phyloP scores from a whole-genome alignment of 2,797 vertebrate species.

The Eulemur coronatus region DNA sequence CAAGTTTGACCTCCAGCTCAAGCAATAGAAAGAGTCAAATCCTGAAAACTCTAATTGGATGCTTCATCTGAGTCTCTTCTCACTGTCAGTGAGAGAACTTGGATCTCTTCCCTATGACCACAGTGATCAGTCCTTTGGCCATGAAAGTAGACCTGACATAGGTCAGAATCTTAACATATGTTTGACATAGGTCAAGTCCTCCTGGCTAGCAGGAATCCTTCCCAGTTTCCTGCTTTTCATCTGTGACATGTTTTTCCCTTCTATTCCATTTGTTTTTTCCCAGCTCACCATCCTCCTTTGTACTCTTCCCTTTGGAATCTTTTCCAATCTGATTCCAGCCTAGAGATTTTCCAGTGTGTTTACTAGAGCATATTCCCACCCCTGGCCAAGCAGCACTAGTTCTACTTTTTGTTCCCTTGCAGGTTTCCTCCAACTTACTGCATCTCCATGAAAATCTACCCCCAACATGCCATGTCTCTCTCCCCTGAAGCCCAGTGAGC shows the following conservation, averaged over 20 bases:
- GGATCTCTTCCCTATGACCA: background rate
- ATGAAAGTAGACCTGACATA: background rate
- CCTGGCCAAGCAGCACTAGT: background rate
- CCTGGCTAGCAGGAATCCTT: background rate
- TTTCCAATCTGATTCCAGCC: background rate
- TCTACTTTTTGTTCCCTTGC: background rate
- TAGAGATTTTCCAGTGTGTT: background rate
- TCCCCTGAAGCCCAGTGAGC: background rate
- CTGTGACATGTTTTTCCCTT: background rate
- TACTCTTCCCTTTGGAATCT: background rate
- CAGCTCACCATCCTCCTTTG: background rate
- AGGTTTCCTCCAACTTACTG: background rate
- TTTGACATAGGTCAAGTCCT: background rate
- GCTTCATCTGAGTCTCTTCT: background rate
- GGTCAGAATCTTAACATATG: background rate
- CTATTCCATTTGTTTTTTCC: background rate
- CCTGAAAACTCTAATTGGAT: background rate
- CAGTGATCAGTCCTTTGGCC: background rate
- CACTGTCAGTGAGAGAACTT: background rate
- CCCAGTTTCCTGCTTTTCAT: background rate
- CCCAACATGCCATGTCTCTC: background rate
- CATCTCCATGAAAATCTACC: background rate
- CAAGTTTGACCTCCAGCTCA: background rate
- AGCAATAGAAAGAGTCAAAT: conserved; percentile 8
- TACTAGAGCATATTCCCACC: background rate